Conservation (phyloP, 64 coral and sea anemone genomes). For the Porites australiensis region DNA sequence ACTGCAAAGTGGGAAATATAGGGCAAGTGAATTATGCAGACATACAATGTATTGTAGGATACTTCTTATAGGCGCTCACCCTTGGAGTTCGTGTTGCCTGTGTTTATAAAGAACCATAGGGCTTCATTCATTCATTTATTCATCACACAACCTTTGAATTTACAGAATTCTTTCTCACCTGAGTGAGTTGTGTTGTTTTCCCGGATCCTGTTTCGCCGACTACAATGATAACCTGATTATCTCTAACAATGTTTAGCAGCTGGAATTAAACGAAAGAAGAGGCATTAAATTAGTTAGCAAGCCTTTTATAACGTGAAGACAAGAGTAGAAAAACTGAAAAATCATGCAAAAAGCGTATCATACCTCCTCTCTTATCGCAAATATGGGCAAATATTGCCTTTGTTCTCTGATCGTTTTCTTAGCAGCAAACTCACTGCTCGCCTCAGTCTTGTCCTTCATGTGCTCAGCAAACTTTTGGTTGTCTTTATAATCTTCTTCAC, state of each 20-base stretch:
- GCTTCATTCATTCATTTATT: no score
- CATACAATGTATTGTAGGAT: no score
- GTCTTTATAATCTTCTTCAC: constrained; percentile 84
- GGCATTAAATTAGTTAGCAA: no score
- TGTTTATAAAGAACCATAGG: no score
- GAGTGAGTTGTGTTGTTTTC: constrained; percentile 96
- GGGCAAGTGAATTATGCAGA: no score
- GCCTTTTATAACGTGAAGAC: no score
- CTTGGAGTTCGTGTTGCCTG: no score
- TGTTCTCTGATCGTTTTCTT: constrained; percentile 91
- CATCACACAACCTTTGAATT: no score
- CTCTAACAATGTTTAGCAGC: constrained; percentile 94
- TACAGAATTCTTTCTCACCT: constrained; percentile 52
- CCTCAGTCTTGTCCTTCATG: constrained; percentile 89
- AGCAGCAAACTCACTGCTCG: constrained; percentile 94
- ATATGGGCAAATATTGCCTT: constrained; percentile 93
- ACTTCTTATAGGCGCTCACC: no score
- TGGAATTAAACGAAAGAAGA: not conserved
- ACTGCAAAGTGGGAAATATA: constrained; percentile 47
- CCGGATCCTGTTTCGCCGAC: constrained; percentile 99
- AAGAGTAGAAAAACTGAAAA: not conserved
- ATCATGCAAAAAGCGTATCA: not conserved
- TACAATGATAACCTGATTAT: constrained; percentile 98
- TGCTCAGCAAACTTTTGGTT: constrained; percentile 99
- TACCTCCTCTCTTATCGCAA: constrained; percentile 97